Percentiles rank a stretch among this genome's conserved stretches.
These are phyloP conservation scores for Chelon auratus DNA, from an alignment of 2,797 vertebrate species.

Conservation along the genomic window DNA sequence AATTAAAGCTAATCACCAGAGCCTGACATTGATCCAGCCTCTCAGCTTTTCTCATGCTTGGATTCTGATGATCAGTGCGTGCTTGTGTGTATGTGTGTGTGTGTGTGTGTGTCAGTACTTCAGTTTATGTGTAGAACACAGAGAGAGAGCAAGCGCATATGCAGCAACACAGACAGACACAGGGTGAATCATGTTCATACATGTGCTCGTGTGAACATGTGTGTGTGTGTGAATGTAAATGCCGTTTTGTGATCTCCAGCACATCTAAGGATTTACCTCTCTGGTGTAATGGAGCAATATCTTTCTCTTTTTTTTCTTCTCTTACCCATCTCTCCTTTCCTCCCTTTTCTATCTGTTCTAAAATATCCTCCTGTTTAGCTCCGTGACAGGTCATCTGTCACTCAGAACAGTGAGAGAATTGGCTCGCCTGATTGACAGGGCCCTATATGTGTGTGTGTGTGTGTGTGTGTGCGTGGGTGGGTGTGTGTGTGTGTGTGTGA, in stretches of 20 bases:
- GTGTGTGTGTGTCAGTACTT: slow-evolving; percentile 8
- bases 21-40: slow-evolving; percentile 83
- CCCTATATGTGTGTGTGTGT: slow-evolving; percentile 20
- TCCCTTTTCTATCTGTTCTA: slow-evolving; percentile 76
- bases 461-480: slow-evolving; percentile 7
- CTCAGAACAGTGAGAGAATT: slow-evolving; percentile 65
- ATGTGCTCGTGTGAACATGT: slow-evolving; percentile 46
- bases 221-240: slow-evolving; percentile 71
- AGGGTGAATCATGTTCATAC: slow-evolving; percentile 50
- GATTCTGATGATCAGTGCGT: slow-evolving; percentile 50
- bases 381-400: slow-evolving; percentile 81
- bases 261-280: slow-evolving; percentile 83
- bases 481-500: slow-evolving; percentile 16
- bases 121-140: background rate
- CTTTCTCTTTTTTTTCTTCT: slow-evolving; percentile 57
- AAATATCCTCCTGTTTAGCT: slow-evolving; percentile 80
- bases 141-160: slow-evolving; percentile 21
- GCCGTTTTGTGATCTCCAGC: slow-evolving; percentile 74
- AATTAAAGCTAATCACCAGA: slow-evolving; percentile 84
- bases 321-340: slow-evolving; percentile 60
- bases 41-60: slow-evolving; percentile 72
- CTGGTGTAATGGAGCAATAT: slow-evolving; percentile 84
- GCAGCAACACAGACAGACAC: slow-evolving; percentile 26
- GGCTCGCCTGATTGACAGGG: slow-evolving; percentile 59
- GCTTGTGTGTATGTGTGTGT: slow-evolving; percentile 34